Evolutionary conservation across 2,113 vertebrate genomes (phyloP), one percentile per base, ranked within the genome.

Genomic region (Oxyruncus cristatus): DNA sequence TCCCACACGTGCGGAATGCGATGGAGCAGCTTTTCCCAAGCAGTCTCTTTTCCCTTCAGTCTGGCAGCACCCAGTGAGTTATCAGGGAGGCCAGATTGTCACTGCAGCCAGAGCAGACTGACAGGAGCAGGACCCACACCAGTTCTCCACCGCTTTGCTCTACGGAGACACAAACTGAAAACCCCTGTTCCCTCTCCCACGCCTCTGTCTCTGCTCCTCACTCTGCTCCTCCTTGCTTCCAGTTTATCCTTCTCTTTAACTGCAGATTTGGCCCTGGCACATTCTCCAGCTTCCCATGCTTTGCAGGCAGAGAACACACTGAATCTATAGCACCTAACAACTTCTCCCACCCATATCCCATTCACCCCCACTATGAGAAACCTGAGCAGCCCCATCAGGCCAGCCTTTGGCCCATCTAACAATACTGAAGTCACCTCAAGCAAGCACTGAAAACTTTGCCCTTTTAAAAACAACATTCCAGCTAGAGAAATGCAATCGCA

Each of bases 401-500:
- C 90, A 63, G 39, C 18, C 27, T 72, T 75, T 9, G 2, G 26
- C 42, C 50, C 26, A 27, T 62, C 74, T n/a, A 58, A 23, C 7
- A 30, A 37, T 11, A 39, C 32, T 49, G 61, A 92, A 89, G 72
- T 82, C 39, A 16, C 16, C 68, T 24, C 47, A 82, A 19, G 8
- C 11, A 75, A 67, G 44, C 39, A 35, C 15, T 13, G 59, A 85
- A 90, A 56, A 73, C 59, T 1, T 76, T 47, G 6, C 16, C 73
- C 47, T 23, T 70, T 58, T 26, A 76, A 68, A 83, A 67, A 71
- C 59, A 86, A 66, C 93, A 93, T 89, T 41, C 55, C 0, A 0
- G 15, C 82, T 90, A 55, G 85, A 89, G 55, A 95, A 88, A 72
- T 11, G 53, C 44, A 88, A 65, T 85, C 84, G 90, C 62, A 71